These are phyloP conservation scores for Phaethornis superciliosus DNA, from an alignment of 2,113 vertebrate genomes.

Conservation along the genomic window DNA sequence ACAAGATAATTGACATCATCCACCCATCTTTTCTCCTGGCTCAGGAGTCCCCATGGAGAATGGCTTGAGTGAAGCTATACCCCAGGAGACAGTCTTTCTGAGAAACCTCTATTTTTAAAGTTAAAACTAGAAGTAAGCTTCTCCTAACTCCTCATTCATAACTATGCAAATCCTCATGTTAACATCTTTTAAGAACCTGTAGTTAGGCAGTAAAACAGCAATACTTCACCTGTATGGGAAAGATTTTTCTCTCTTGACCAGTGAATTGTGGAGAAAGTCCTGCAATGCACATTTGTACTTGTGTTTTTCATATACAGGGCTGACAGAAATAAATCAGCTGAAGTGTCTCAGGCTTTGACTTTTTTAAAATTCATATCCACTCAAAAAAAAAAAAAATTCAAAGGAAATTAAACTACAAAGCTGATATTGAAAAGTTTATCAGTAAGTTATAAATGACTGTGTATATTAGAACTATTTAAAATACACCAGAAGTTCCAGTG, in stretches of 20 bases:
- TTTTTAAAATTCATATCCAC: background rate
- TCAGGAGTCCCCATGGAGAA: background rate
- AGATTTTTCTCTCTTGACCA: background rate
- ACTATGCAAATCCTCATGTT: fast-evolving
- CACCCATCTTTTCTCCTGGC: background rate
- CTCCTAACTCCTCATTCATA: background rate
- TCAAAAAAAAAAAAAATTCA: background rate
- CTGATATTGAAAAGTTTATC: background rate
- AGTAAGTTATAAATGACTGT: background rate
- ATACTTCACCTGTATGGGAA: background rate
- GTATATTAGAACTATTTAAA: background rate
- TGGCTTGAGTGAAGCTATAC: background rate
- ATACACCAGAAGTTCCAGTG: background rate
- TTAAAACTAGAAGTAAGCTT: background rate
- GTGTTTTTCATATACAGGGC: background rate
- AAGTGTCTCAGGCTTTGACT: background rate
- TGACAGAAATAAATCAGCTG: background rate
- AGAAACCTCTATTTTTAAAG: background rate
- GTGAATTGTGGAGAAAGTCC: background rate
- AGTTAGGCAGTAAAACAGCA: background rate
- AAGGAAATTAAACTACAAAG: background rate
- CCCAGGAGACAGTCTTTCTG: background rate
- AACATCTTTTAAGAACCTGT: background rate
- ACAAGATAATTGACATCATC: background rate
- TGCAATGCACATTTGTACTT: background rate